Evolutionary conservation across 2,888 invertebrate species (phyloP).

Genomic region (Habroteleia sp.): DNA sequence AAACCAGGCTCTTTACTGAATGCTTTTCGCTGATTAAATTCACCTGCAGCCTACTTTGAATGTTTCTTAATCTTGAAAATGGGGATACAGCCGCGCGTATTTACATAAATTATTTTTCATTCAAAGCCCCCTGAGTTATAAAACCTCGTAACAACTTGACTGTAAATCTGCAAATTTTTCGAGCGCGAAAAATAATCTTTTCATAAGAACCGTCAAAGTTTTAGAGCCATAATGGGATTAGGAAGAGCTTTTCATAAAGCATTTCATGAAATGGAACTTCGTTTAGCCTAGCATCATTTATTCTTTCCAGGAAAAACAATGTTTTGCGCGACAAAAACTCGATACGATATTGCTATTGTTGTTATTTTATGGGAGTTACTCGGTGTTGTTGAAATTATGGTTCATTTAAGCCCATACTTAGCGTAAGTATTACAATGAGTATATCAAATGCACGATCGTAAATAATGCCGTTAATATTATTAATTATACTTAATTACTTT

Average conservation of each 20-base stretch:
- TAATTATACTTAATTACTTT: slow-evolving; percentile 25
- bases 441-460: slow-evolving; percentile 13
- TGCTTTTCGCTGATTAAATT: no score
- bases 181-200: slow-evolving; percentile 33
- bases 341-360: slow-evolving; percentile 6
- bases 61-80: slow-evolving; percentile 41
- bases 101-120: slow-evolving; percentile 43
- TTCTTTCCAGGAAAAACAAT: slow-evolving; percentile 21
- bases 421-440: slow-evolving; percentile 12
- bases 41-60: slow-evolving; percentile 26
- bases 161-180: slow-evolving; percentile 29
- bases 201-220: slow-evolving; percentile 37
- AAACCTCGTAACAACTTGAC: slow-evolving; percentile 23
- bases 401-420: slow-evolving; percentile 4
- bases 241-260: slow-evolving; percentile 31
- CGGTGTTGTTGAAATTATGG: slow-evolving; percentile 7
- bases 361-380: background rate
- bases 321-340: slow-evolving; percentile 4
- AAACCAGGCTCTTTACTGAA: no score
- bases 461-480: slow-evolving; percentile 27
- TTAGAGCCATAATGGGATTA: slow-evolving; percentile 32
- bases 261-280: slow-evolving; percentile 20
- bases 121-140: slow-evolving; percentile 34
- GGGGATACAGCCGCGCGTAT: slow-evolving; percentile 10
- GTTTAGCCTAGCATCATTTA: slow-evolving; percentile 19